Base-by-base conservation (phyloP, 2,113 vertebrate species). In the Urocolius indicus region DNA sequence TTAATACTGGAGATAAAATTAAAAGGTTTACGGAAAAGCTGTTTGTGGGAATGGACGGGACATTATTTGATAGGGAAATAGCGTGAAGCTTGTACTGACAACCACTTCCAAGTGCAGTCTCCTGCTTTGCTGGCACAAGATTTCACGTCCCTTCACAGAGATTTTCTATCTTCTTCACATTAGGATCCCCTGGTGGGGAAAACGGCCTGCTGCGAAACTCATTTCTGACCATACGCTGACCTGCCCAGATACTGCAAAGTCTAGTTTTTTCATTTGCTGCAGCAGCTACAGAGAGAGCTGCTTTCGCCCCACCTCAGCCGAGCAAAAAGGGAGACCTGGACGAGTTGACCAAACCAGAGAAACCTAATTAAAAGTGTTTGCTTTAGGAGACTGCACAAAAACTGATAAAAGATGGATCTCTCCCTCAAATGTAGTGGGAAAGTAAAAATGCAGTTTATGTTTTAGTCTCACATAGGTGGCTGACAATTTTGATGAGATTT, bases 131-230 rank as follows among this genome's bases (percentile, higher is more conserved):
- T 29, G 6, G 86, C 80, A 30, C 27, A 81, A 73, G 91, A 92
- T 86, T 95, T 86, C 20, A 2, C 3, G 0, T 68, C 89, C 54
- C 24, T 95, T 94, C 51, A 5, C 8, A 87, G 81, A 63, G 81
- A 73, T 95, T 95, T 94, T 94, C 80, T 87, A 57, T 97, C 94
- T 94, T 67, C 79, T 68, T 83, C 76, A 67, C 82, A 85, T 90
- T 92, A 80, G 84, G 63, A 77, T 85, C 58, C 68, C 90, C 83
- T 54, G 77, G 86, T 84, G 84, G 38, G 83, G 77, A 75, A 90
- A 96, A 72, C 9, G 13, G n/a, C 94, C 92, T 90, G 95, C 94
- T 96, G 91, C 2, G 84, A 94, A 96, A 94, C 92, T 95, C 93
- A 94, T 96, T 96, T 96, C 90, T 96, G 91, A 49, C 93, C 84